Base-by-base conservation (phyloP, 2,797 vertebrate species). In the Loris lydekkerianus region DNA sequence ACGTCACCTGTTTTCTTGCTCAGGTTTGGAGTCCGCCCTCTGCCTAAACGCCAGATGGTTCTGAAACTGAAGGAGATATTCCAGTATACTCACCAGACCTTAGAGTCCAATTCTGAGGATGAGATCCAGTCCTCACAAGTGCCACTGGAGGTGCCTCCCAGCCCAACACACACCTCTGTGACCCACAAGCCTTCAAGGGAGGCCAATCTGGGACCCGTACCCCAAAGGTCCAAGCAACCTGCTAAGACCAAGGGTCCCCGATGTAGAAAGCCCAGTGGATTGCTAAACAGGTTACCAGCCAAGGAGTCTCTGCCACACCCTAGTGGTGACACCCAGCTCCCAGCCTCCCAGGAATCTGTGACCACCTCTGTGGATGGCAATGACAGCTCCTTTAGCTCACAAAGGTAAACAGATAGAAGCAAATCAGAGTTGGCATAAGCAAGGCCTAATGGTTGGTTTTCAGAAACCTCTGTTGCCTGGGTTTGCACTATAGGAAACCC, bases 21-120 rank as follows among this genome's bases (percentile, higher is more conserved):
- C 96, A 99, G 99, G 91, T 99, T 99, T 53, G 99, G 99, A 7
- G 99, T 99, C 53, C 99, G 99, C 25, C 98, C 99, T 40, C 98
- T 99, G 94, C 99, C 99, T 0, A 99, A 99, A 96, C 99, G 99
- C 89, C 99, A 99, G 98, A 99, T 99, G 99, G 98, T 99, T 94
- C 98, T 99, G 92, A 99, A 99, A 96, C 98, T 99, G 98, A 99
- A 99, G 98, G 99, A 99, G 98, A 99, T 99, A 97, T 99, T 99
- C 98, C 99, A 99, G 95, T 99, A 99, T 97, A 99, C 99, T n/a
- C 99, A 99, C 98, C 99, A 98, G 98, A 98, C 99, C 10, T 73
- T 97, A 98, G 98, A 98, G 98, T 99, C 99, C 0, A 99, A 99
- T 95, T 99, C 99, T 0, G 99, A 99, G 72, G 98, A 98, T 0